phyloP scores from a whole-genome alignment of 2,888 invertebrate species.

The Orchestes rusci region DNA sequence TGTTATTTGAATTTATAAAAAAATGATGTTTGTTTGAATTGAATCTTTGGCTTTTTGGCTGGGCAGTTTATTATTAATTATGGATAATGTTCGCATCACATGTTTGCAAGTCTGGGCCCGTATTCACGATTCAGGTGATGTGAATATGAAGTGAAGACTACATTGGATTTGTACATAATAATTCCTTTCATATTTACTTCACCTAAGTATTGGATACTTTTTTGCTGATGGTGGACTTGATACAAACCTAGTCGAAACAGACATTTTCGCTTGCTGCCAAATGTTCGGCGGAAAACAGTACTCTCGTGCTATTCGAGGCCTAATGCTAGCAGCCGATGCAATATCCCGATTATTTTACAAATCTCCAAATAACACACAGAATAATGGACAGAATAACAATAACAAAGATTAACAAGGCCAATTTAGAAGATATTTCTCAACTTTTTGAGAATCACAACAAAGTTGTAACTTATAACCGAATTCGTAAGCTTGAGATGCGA shows the following conservation, averaged over 20 bases:
- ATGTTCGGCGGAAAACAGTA: constrained; percentile 17
- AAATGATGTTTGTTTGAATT: no score
- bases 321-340: neutral
- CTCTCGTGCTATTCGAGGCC: constrained; percentile 8
- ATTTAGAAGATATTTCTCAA: neutral
- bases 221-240: constrained; percentile 23
- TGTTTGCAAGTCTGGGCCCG: no score
- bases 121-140: no score
- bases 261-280: constrained; percentile 12
- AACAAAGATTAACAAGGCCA: no score
- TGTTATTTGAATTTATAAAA: no score
- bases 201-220: constrained; percentile 21
- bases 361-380: neutral
- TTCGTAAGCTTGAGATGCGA: neutral
- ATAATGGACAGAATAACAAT: no score
- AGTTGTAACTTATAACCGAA: neutral
- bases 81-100: no score
- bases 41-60: no score
- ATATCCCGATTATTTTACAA: neutral
- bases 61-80: no score
- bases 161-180: no score
- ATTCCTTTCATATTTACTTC: no score
- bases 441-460: neutral
- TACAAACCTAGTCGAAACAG: constrained; percentile 13
- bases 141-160: no score